Evolutionary conservation across 2,113 vertebrate genomes (phyloP).

Genomic region (Podilymbus podiceps): DNA sequence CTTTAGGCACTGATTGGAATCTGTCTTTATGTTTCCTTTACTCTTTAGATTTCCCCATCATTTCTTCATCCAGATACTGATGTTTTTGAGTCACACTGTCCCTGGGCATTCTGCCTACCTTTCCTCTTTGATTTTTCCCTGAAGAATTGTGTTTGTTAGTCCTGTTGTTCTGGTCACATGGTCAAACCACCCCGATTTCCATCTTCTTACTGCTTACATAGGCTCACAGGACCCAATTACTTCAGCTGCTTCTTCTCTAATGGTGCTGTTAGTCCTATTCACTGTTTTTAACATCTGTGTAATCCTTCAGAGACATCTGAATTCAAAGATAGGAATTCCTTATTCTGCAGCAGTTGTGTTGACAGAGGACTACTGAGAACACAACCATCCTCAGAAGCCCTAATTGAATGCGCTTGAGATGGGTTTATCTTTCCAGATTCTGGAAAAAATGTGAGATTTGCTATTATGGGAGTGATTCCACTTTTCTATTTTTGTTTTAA

Average conservation of each 20-base stretch:
- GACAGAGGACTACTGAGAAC: neutral
- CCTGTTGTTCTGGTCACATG: neutral
- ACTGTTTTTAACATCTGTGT: neutral
- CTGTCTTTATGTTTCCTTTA: neutral
- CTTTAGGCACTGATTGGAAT: neutral
- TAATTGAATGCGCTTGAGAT: neutral
- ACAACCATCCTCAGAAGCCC: neutral
- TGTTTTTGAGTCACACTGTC: neutral
- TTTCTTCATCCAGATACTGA: neutral
- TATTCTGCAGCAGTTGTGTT: neutral
- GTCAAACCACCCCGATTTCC: slow-evolving; percentile 9
- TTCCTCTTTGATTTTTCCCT: slow-evolving; percentile 14
- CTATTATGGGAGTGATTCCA: neutral
- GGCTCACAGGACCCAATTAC: slow-evolving; percentile 62
- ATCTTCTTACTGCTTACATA: slow-evolving; percentile 22
- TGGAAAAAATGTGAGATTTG: neutral
- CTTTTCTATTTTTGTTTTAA: neutral
- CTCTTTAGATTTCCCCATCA: neutral
- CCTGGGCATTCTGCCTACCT: neutral
- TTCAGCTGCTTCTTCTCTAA: slow-evolving; percentile 38
- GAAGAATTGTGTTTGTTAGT: neutral
- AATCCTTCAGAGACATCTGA: slow-evolving; percentile 35
- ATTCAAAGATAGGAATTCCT: slow-evolving; percentile 23
- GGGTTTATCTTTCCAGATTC: neutral
- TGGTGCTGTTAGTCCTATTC: slow-evolving; percentile 32